phyloP scores from a whole-genome alignment of 2,888 invertebrate species.

The Odiellus spinosus region DNA sequence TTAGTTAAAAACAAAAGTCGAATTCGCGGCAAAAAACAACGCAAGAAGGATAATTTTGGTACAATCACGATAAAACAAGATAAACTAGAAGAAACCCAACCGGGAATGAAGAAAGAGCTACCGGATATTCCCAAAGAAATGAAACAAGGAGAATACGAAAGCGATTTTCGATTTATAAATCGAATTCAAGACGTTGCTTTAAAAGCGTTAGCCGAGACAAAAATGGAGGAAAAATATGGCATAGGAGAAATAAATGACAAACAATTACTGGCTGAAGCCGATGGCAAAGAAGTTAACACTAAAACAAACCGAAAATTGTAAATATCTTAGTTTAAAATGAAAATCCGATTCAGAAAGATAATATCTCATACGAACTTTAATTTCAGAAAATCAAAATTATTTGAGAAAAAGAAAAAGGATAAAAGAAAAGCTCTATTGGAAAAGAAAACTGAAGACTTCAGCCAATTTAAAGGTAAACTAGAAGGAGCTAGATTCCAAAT shows the following conservation, averaged over 20 bases:
- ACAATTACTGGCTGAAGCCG: background rate
- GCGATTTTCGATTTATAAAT: constrained; percentile 7
- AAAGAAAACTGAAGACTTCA: background rate
- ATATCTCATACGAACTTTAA: background rate
- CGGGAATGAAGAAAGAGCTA: constrained; percentile 1
- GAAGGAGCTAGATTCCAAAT: too few relatives aligned
- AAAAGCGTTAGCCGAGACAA: constrained; percentile 9
- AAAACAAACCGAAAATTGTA: constrained; percentile 8
- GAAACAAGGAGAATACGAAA: constrained; percentile 10
- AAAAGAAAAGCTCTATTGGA: background rate
- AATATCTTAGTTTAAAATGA: background rate
- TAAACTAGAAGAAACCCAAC: constrained; percentile 5
- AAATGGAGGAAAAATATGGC: constrained; percentile 12
- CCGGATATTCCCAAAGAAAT: constrained; percentile 5
- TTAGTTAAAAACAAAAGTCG: constrained; percentile 3
- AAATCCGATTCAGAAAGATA: background rate
- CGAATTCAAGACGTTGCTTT: constrained; percentile 7
- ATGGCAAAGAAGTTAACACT: constrained; percentile 4
- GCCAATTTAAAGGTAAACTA: constrained; percentile 7
- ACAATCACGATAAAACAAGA: constrained; percentile 8
- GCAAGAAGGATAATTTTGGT: constrained; percentile 13
- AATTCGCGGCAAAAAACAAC: constrained; percentile 9
- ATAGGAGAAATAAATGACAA: constrained; percentile 10
- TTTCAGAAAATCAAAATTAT: too few relatives aligned
- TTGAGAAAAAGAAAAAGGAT: too few relatives aligned